Conservation (phyloP, 2,888 invertebrate species). For the Ophion obscuratus region DNA sequence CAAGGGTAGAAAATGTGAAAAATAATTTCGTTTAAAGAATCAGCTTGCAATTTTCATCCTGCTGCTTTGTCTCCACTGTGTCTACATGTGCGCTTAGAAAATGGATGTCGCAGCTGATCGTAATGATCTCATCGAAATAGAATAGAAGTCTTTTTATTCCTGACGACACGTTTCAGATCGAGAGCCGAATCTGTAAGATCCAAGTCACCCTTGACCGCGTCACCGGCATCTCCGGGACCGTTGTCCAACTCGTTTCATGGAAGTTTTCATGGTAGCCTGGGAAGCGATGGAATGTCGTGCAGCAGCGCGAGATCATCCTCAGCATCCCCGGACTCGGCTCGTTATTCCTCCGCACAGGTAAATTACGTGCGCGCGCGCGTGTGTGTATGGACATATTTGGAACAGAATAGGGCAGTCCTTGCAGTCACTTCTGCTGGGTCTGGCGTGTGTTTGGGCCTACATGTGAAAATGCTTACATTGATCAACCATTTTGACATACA, state of each 20-base stretch:
- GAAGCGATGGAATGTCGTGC: conserved; percentile 83
- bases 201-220: conserved; percentile 81
- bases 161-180: conserved; percentile 76
- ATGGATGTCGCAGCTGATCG: not conserved
- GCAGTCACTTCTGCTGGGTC: too few species aligned
- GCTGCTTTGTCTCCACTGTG: conserved; percentile 2
- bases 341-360: conserved; percentile 82
- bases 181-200: conserved; percentile 83
- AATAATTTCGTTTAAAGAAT: not conserved
- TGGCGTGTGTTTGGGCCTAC: too few species aligned
- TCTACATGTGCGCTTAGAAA: conserved; percentile 22
- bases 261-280: conserved; percentile 82
- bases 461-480: too few species aligned
- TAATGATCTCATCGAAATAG: not conserved
- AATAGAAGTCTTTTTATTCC: not conserved
- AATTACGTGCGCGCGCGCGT: conserved; percentile 14
- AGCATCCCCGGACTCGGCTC: conserved; percentile 82
- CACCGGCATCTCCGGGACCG: conserved; percentile 81
- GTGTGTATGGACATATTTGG: too few species aligned
- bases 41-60: conserved; percentile 32
- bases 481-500: too few species aligned
- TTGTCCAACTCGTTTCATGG: conserved; percentile 82
- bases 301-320: conserved; percentile 83
- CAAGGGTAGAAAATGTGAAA: not conserved
- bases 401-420: too few species aligned